Base-by-base conservation (phyloP, 2,797 vertebrate species). In the Pseudocheirus occidentalis region DNA sequence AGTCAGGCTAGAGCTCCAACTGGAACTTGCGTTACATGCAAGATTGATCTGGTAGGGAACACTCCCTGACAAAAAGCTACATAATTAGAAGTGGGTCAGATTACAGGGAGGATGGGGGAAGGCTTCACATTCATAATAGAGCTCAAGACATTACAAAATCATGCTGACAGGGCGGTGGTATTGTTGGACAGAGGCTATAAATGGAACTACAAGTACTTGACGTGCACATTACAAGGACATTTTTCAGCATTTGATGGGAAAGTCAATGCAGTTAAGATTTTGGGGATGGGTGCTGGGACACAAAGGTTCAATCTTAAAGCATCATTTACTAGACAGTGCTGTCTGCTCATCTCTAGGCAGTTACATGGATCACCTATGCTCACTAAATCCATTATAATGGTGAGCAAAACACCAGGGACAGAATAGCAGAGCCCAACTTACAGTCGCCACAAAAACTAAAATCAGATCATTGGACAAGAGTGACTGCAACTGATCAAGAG, bases 361-460 rank as follows among this genome's bases (percentile, higher is more conserved):
- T 98, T 97, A 98, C 97, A 97, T 55, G 97, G 97, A 96, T 97
- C 58, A 97, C 98, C 98, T 98, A 98, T 97, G 97, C 96, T 98
- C 97, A 97, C 97, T 98, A 98, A 97, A 95, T 98, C 97, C 97
- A 98, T 98, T 97, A 97, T 96, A 97, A 96, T 92, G 95, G 97
- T 97, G 97, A 98, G 97, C 98, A 97, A 96, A 95, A 97, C 95
- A 97, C 96, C 97, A 97, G 98, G 97, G 97, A 97, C 96, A 98
- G 97, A 96, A 97, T 96, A 98, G 97, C 97, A 98, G 90, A 97
- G 97, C 96, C 97, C 97, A 97, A 95, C 96, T 98, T 96, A 96
- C 98, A 98, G 98, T 98, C 98, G 98, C 98, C 97, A 96, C 98
- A 98, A 98, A 97, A 98, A 97, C 98, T 98, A 97, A 97, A 97